Conservation (phyloP, 2,113 vertebrate genomes). For the Clarias batrachus region DNA sequence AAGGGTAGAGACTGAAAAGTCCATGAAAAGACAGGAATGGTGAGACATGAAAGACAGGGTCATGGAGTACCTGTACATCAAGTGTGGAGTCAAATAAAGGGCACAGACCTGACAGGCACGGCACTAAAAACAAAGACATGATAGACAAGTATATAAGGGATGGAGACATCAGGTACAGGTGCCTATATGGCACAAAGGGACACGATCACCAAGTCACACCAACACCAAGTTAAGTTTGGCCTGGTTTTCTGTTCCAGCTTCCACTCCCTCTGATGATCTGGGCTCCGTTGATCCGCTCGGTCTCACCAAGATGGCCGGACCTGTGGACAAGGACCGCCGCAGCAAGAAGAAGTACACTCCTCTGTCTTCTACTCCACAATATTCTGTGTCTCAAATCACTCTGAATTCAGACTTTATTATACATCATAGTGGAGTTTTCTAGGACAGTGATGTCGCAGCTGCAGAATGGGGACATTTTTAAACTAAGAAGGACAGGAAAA, state of each 20-base stretch:
- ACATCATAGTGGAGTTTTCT: neutral
- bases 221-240: neutral
- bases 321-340: constrained; percentile 87
- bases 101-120: too few relatives aligned
- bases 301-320: constrained; percentile 83
- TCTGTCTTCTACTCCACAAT: too few relatives aligned
- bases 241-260: constrained; percentile 68
- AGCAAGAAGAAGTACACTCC: constrained; percentile 87
- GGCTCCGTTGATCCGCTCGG: constrained; percentile 81
- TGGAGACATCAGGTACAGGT: neutral
- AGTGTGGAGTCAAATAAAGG: too few relatives aligned
- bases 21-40: too few relatives aligned
- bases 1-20: neutral
- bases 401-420: too few relatives aligned
- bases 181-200: neutral
- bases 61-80: too few relatives aligned
- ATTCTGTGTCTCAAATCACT: neutral
- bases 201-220: too few relatives aligned
- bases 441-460: neutral
- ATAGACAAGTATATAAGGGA: neutral
- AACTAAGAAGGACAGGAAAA: neutral
- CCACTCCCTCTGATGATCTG: constrained; percentile 84
- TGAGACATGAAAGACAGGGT: neutral
- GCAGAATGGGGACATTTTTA: neutral
- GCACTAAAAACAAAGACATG: neutral